phyloP scores from a whole-genome alignment of 2,888 invertebrate genomes.

The Drosophila anomelani region DNA sequence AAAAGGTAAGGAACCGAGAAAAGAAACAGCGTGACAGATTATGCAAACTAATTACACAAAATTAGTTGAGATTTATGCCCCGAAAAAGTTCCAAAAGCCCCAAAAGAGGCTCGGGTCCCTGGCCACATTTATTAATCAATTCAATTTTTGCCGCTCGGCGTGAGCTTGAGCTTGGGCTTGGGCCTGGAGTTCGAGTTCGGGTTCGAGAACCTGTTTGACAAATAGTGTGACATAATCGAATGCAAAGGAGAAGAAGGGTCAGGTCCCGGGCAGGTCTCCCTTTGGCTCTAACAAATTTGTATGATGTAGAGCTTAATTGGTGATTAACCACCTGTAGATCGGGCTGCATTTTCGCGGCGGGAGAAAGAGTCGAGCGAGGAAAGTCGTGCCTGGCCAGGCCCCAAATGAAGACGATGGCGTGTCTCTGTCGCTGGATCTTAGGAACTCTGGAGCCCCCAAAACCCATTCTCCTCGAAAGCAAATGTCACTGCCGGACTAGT shows the following conservation, averaged over 20 bases:
- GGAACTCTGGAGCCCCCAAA: neutral
- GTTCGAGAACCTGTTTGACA: constrained; percentile 62
- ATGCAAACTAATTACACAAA: constrained; percentile 79
- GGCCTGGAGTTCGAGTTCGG: neutral
- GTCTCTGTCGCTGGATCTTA: constrained; percentile 17
- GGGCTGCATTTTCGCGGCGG: constrained; percentile 55
- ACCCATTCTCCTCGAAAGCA: constrained; percentile 44
- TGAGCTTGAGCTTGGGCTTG: constrained; percentile 50
- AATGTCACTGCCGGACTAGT: constrained; percentile 70
- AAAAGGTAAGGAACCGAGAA: constrained; percentile 41
- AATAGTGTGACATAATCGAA: constrained; percentile 72
- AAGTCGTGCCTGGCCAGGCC: constrained; percentile 64
- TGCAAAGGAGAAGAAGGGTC: constrained; percentile 52
- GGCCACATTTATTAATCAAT: constrained; percentile 71
- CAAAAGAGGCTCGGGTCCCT: constrained; percentile 27
- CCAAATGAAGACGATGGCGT: constrained; percentile 69
- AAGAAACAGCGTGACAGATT: constrained; percentile 73
- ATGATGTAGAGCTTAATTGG: constrained; percentile 84
- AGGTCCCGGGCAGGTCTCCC: constrained; percentile 34
- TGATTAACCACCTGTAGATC: constrained; percentile 83
- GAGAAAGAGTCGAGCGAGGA: constrained; percentile 19
- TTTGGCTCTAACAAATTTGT: constrained; percentile 81
- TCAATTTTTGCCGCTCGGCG: constrained; percentile 69
- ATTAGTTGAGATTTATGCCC: constrained; percentile 76
- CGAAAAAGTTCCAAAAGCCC: constrained; percentile 38